Evolutionary conservation across 2,797 vertebrate species (phyloP).

Genomic region (Pangasius larnaudii): DNA sequence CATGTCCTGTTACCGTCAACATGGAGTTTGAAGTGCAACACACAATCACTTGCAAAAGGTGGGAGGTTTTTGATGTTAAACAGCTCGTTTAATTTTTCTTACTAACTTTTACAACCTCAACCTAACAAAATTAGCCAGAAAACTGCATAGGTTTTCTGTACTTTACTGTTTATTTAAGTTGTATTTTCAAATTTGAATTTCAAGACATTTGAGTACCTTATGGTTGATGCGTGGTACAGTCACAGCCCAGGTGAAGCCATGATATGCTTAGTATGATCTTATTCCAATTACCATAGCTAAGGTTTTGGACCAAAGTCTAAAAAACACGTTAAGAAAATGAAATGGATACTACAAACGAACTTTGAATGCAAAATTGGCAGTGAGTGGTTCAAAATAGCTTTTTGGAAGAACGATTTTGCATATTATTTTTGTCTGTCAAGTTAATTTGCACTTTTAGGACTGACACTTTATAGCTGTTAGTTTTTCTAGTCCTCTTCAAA

Average conservation of each 20-base stretch:
- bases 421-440: background rate
- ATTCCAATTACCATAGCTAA: background rate
- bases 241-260: background rate
- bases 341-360: background rate
- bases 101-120: background rate
- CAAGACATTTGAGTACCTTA: background rate
- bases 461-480: background rate
- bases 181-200: background rate
- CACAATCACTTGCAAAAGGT: slow-evolving; percentile 96
- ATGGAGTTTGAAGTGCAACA: slow-evolving; percentile 99
- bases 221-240: background rate
- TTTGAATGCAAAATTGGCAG: background rate
- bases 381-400: background rate
- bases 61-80: slow-evolving; percentile 58
- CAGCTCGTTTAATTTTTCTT: background rate
- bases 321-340: background rate
- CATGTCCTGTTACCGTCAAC: slow-evolving; percentile 93
- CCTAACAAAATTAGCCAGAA: background rate
- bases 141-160: background rate
- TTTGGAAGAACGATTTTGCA: background rate
- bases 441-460: background rate
- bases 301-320: background rate
- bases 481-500: background rate
- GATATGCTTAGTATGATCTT: background rate
- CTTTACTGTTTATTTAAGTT: background rate